Conservation (phyloP, 2,797 vertebrate genomes). For the Anomalospiza imberbis region DNA sequence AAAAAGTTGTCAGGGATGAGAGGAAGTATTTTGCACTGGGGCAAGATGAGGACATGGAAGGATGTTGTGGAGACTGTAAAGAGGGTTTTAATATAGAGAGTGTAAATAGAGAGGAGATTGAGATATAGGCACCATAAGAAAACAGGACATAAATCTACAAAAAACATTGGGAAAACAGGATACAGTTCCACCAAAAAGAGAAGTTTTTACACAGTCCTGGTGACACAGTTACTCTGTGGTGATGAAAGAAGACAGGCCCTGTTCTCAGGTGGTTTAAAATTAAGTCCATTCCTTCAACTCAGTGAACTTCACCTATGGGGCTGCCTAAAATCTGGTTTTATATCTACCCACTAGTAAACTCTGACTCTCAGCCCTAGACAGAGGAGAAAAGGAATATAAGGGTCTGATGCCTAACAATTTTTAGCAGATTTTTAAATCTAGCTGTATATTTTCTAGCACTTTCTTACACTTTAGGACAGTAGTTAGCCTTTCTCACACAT, state of each 20-base stretch:
- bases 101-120: background rate
- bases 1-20: background rate
- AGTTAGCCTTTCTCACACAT: background rate
- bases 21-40: background rate
- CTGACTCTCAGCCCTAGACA: background rate
- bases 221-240: rapidly evolving
- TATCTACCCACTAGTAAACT: background rate
- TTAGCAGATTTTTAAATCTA: background rate
- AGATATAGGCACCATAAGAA: background rate
- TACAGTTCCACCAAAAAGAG: background rate
- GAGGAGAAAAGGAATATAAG: background rate
- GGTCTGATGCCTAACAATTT: background rate
- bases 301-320: background rate
- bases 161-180: background rate
- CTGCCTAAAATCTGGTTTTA: background rate
- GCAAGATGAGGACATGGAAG: background rate
- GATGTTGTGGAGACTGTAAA: background rate
- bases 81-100: background rate
- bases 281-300: background rate
- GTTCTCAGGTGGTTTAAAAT: background rate
- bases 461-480: background rate
- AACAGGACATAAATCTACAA: background rate
- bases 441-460: background rate
- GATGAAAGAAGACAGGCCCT: background rate
- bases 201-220: background rate